These are phyloP conservation scores for Sesamia nonagrioides DNA, from an alignment of 1,140 invertebrate species.

Conservation along the genomic window DNA sequence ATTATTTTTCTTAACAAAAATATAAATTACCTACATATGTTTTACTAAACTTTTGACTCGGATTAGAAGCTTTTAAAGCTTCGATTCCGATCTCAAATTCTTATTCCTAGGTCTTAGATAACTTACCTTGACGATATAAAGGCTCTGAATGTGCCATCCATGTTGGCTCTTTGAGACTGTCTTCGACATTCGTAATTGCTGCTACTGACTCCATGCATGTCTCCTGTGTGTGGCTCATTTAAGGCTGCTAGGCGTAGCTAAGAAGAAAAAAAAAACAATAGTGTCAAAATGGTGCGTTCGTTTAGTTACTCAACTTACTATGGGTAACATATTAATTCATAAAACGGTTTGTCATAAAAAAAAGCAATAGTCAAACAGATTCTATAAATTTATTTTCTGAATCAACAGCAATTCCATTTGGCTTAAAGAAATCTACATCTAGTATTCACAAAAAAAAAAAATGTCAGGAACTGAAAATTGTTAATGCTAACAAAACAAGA, in stretches of 20 bases:
- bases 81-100: no score
- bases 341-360: conserved; percentile 10
- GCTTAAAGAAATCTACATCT: conserved; percentile 9
- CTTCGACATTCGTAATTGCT: conserved; percentile 97
- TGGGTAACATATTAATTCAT: background rate
- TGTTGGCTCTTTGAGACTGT: conserved; percentile 94
- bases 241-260: conserved; percentile 97
- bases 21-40: no score
- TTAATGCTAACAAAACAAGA: background rate
- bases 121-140: conserved; percentile 94
- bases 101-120: no score
- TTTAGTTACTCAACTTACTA: background rate
- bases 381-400: background rate
- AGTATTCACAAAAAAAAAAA: conserved; percentile 14
- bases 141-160: conserved; percentile 97
- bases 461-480: conserved; percentile 13
- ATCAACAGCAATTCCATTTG: conserved; percentile 19
- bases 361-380: background rate
- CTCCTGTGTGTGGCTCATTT: conserved; percentile 96
- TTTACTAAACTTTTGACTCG: no score
- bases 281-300: background rate
- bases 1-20: no score
- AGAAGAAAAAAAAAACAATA: conserved; percentile 35
- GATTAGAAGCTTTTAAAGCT: no score
- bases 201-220: conserved; percentile 96